Base-by-base conservation (phyloP, 2,888 invertebrate genomes). In the Brachyptera risi region DNA sequence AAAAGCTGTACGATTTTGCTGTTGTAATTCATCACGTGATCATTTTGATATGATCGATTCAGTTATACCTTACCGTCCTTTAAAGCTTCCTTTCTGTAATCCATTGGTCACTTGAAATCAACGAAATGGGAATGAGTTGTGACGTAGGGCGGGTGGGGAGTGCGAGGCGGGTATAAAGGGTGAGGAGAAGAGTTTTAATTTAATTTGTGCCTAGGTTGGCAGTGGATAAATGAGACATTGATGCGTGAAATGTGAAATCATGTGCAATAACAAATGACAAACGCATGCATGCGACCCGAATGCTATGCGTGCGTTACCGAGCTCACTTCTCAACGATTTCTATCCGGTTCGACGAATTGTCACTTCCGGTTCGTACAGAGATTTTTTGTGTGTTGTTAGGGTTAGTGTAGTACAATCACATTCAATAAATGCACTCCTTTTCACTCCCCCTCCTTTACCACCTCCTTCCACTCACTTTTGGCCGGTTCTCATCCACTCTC, bases 221-320 rank as follows among this genome's bases (percentile, higher is more conserved):
- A n/a, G n/a, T n/a, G n/a, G n/a, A n/a, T n/a, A n/a, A n/a, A n/a
- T n/a, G n/a, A n/a, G n/a, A n/a, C n/a, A 54, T 58, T 27, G 51
- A 51, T 51, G 51, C 51, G 51, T 51, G 3, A 51, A n/a, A 61
- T 47, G n/a, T n/a, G 61, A 59, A 63, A 61, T 63, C 63, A 63
- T 63, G 51, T 61, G 61, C 63, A 61, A 63, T 61, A 63, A 63
- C 61, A 63, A 61, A 63, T 63, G 63, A 63, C 63, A 63, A 63
- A 63, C 50, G 59, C 63, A 63, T 31, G n/a, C 35, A 21, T 4
- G n/a, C n/a, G n/a, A 4, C 15, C 40, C 15, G 17, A 27, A 27
- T 40, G 40, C n/a, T 40, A 15, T 26, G 2, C 21, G n/a, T 24
- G 49, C 35, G 15, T 31, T n/a, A n/a, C n/a, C n/a, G n/a, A n/a